Percentiles rank a stretch among this genome's conserved stretches.
Evolutionary conservation across 2,797 vertebrate genomes (phyloP).

Genomic region (Vultur gryphus): DNA sequence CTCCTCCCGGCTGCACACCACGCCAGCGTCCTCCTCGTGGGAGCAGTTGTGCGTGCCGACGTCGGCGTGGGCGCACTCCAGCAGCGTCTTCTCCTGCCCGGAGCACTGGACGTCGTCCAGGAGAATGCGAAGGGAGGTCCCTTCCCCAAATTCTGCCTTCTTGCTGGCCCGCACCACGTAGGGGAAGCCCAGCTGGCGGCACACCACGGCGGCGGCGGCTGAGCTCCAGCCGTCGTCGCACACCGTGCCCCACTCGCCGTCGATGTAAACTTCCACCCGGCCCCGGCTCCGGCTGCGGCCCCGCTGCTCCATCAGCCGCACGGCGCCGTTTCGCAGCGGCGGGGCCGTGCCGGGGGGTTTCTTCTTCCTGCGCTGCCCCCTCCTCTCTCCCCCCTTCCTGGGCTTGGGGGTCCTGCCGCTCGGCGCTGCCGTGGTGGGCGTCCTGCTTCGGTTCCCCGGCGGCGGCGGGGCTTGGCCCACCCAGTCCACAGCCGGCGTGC

Average conservation of each 20-base stretch:
- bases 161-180: conserved; percentile 79
- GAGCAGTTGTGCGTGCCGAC: conserved; percentile 85
- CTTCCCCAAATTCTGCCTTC: conserved; percentile 88
- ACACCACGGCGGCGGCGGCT: conserved; percentile 82
- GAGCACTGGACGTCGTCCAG: conserved; percentile 88
- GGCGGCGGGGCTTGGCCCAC: conserved; percentile 64
- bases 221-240: conserved; percentile 88
- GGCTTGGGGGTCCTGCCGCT: conserved; percentile 18
- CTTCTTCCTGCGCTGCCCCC: conserved; percentile 49
- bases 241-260: conserved; percentile 87
- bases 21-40: conserved; percentile 89
- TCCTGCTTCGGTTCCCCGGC: not conserved
- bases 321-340: conserved; percentile 59
- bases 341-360: conserved; percentile 30
- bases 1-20: conserved; percentile 80
- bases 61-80: conserved; percentile 82
- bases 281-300: conserved; percentile 66
- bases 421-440: not conserved
- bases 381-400: conserved; percentile 50
- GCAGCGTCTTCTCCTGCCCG: conserved; percentile 81
- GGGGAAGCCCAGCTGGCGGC: conserved; percentile 86
- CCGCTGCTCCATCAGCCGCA: conserved; percentile 77
- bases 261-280: conserved; percentile 84
- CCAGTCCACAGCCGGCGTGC: conserved; percentile 49
- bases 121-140: conserved; percentile 78